These are phyloP conservation scores for Misgurnus mizolepis DNA, from an alignment of 2,113 vertebrate species.

Conservation along the genomic window DNA sequence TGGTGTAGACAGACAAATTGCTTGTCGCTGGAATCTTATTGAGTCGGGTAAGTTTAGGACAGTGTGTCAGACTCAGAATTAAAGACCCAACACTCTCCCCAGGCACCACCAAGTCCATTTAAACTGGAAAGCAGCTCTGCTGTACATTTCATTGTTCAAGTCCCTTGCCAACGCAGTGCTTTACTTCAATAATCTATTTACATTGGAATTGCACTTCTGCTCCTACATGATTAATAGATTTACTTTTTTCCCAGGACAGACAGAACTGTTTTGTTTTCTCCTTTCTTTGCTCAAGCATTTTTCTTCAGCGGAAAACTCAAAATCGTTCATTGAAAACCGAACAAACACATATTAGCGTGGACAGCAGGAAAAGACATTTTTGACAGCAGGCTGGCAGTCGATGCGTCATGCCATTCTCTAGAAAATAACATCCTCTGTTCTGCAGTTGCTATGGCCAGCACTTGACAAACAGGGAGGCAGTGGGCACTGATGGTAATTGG, in stretches of 20 bases:
- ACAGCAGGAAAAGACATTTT: constrained; percentile 35
- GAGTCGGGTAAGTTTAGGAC: too few relatives aligned
- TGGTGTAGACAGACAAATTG: too few relatives aligned
- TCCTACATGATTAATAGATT: constrained; percentile 74
- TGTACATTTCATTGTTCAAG: constrained; percentile 49
- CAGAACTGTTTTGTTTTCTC: constrained; percentile 55
- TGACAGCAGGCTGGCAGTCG: constrained; percentile 33
- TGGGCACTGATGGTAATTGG: constrained; percentile 37
- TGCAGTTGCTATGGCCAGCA: constrained; percentile 56
- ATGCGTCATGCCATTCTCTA: constrained; percentile 52
- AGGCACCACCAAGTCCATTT: constrained; percentile 46
- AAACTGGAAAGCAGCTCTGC: constrained; percentile 41
- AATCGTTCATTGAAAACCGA: constrained; percentile 19
- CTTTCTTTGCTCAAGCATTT: constrained; percentile 57
- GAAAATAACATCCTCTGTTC: constrained; percentile 47
- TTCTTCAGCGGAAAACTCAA: constrained; percentile 53
- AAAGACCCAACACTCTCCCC: constrained; percentile 47
- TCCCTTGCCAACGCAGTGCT: constrained; percentile 56
- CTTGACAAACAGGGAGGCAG: constrained; percentile 38
- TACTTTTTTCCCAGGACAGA: constrained; percentile 61
- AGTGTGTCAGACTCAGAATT: neutral
- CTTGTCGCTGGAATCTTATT: too few relatives aligned
- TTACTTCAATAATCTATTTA: constrained; percentile 72
- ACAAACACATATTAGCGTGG: neutral
- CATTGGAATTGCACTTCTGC: constrained; percentile 69